Percentiles rank a stretch among this genome's conserved stretches.
Evolutionary conservation across 30 jellyfish, hydroid and myxozoan species (phyloP).

Genomic region (Aurelia coerulea): DNA sequence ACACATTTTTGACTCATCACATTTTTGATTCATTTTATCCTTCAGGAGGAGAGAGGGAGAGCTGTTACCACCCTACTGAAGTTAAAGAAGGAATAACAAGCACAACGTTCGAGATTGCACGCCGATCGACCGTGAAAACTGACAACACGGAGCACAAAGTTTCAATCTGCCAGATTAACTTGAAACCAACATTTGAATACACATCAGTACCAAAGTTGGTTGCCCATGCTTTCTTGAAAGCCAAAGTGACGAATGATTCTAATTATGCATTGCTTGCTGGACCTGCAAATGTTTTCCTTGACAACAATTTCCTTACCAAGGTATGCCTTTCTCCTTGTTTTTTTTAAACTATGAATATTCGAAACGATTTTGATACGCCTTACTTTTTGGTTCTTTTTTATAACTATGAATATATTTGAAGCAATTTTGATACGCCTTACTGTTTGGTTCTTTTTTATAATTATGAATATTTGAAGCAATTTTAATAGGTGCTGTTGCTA

Average conservation of each 20-base stretch:
- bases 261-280: slow-evolving; percentile 94
- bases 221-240: slow-evolving; percentile 90
- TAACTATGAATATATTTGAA: neutral
- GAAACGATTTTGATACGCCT: neutral
- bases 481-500: neutral
- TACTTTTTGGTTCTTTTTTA: neutral
- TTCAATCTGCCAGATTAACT: slow-evolving; percentile 76
- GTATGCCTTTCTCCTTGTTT: slow-evolving; percentile 19
- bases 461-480: neutral
- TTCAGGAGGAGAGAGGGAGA: too few relatives aligned
- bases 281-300: slow-evolving; percentile 90
- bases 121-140: slow-evolving; percentile 76
- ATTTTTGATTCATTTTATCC: too few relatives aligned
- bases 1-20: too few relatives aligned
- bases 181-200: slow-evolving; percentile 88
- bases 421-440: neutral
- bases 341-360: neutral
- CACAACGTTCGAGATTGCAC: slow-evolving; percentile 83
- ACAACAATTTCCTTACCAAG: slow-evolving; percentile 91
- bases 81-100: slow-evolving; percentile 80
- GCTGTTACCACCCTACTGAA: too few relatives aligned
- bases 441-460: neutral
- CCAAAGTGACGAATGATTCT: slow-evolving; percentile 82
- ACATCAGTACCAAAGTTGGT: slow-evolving; percentile 76
- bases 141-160: slow-evolving; percentile 87